Evolutionary conservation across 2,888 invertebrate genomes (phyloP), one percentile per base, ranked within the genome.

Genomic region (Hydrotaea diabolus): DNA sequence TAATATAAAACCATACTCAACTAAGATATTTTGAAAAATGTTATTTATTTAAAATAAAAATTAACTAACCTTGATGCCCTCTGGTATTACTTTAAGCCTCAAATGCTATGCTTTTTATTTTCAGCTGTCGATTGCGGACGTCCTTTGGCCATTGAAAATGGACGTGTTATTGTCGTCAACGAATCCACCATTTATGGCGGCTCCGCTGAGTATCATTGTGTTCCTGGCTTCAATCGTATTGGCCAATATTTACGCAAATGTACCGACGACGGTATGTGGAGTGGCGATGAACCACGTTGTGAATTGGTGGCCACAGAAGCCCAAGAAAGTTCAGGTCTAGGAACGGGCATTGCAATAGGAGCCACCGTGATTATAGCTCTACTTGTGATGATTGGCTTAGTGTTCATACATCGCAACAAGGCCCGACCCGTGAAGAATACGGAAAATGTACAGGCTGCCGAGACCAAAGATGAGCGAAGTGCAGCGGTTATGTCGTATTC

Each of bases 401-500:
- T 97, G 88, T 97, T 97, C 90, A 93, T 97, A 83, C 95, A 97
- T 93, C 94, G 97, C 78, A 95, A 96, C 64, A 97, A 96, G 93
- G 96, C 96, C 19, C 95, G 96, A 1, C 97, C 97, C 0, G 96
- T 97, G 0, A 97, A 97, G 91, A 97, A 97, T 90, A 97, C 97
- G 0, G 97, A 97, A 91, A 97, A 97, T 91, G 95, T 97, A 57
- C 96, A 97, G 93, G 96, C 96, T 0, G 97, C 97, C 0, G 96
- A 97, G 89, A 93, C 96, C 17, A 97, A 97, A 89, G 97, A 97
- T 91, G 97, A 97, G 90, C 95, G 96, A 89, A 97, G 95, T 90
- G 97, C 97, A 0, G 96, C 97, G 0, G 97, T 97, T 0, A 97
- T 97, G 96, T 97, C 97, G 73, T 97, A 97, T 90, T 96, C 97